phyloP scores from a whole-genome alignment of 2,797 vertebrate species.

The Sebastes taczanowskii region DNA sequence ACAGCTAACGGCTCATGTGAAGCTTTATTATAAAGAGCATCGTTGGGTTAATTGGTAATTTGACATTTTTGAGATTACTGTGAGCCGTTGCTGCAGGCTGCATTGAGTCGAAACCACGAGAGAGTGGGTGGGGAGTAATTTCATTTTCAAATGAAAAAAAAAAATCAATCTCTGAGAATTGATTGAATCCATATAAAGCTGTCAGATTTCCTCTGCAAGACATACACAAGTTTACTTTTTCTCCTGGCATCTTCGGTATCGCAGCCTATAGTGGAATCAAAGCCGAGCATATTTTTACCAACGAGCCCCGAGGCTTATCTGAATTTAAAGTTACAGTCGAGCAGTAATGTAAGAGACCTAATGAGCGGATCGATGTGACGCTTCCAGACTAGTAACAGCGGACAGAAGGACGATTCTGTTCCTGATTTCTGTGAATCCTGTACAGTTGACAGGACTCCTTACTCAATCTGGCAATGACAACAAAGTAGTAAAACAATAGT shows the following conservation, averaged over 20 bases:
- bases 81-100: conserved; percentile 45
- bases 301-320: neutral
- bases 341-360: neutral
- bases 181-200: conserved; percentile 46
- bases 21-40: conserved; percentile 36
- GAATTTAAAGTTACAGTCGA: conserved; percentile 14
- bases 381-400: neutral
- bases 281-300: conserved; percentile 13
- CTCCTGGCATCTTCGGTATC: neutral
- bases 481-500: neutral
- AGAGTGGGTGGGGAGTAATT: conserved; percentile 36
- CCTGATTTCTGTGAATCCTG: neutral
- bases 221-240: conserved; percentile 34
- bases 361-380: conserved; percentile 8
- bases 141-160: conserved; percentile 32
- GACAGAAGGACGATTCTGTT: neutral
- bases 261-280: conserved; percentile 21
- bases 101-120: conserved; percentile 2
- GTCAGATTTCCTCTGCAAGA: conserved; percentile 35
- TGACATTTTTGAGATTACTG: conserved; percentile 56
- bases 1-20: conserved; percentile 13
- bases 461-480: neutral
- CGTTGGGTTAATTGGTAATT: conserved; percentile 65
- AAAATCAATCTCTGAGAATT: conserved; percentile 39
- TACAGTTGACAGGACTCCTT: neutral